phyloP scores from a whole-genome alignment of 2,888 invertebrate species.

The Notodonta ziczac region DNA sequence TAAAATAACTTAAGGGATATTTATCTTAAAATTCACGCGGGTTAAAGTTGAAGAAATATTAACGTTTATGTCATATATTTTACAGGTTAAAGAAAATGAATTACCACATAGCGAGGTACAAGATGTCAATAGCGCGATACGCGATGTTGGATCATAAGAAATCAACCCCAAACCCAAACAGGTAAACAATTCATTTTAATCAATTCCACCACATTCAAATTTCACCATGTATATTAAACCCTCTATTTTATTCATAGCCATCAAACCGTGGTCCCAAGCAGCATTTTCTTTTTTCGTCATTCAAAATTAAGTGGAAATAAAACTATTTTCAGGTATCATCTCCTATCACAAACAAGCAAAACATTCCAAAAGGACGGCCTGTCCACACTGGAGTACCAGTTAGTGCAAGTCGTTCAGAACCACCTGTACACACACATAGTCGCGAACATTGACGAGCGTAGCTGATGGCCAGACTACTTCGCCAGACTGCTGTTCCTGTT shows the following conservation, averaged over 20 bases:
- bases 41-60: no score
- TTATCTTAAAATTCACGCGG: no score
- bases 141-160: constrained; percentile 97
- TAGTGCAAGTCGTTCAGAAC: constrained; percentile 87
- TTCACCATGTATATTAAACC: no score
- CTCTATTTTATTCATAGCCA: no score
- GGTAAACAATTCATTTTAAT: constrained; percentile 75
- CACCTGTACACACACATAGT: constrained; percentile 93
- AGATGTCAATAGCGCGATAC: constrained; percentile 96
- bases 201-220: no score
- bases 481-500: constrained; percentile 82
- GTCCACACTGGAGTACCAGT: constrained; percentile 91
- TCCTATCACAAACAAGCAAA: constrained; percentile 92
- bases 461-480: constrained; percentile 88
- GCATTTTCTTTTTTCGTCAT: no score
- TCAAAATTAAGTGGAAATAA: not conserved
- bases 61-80: constrained; percentile 15
- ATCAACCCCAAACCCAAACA: constrained; percentile 95
- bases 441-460: constrained; percentile 89
- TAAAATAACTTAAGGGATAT: no score
- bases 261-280: no score
- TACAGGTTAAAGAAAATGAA: constrained; percentile 88
- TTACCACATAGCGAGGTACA: constrained; percentile 96
- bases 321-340: constrained; percentile 88
- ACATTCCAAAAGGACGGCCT: constrained; percentile 94